A percentile compares a stretch with the other conserved stretches of the same genome.
Evolutionary conservation across 1,140 invertebrate species (phyloP).

Genomic region (Bathynomus jamesi): DNA sequence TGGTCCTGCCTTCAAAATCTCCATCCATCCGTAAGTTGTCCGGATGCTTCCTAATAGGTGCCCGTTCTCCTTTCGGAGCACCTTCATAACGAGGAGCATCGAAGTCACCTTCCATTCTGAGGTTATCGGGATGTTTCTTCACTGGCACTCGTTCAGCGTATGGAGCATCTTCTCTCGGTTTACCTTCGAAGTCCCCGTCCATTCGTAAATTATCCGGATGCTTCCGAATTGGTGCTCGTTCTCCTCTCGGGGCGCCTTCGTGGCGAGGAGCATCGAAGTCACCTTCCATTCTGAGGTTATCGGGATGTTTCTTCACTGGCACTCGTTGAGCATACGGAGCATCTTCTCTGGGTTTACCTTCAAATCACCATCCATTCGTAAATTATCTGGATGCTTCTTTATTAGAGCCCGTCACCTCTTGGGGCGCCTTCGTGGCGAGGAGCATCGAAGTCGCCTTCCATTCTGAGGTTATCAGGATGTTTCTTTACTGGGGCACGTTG

Average conservation of each 20-base stretch:
- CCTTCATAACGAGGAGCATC: slow-evolving; percentile 32
- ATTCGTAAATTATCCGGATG: slow-evolving; percentile 51
- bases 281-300: too few species aligned
- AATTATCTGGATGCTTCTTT: slow-evolving; percentile 45
- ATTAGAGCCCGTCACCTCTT: slow-evolving; percentile 42
- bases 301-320: too few species aligned
- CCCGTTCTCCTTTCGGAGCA: slow-evolving; percentile 13
- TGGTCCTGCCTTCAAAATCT: slow-evolving; percentile 43
- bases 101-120: slow-evolving; percentile 54
- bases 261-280: too few species aligned
- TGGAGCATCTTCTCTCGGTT: too few species aligned
- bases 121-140: slow-evolving; percentile 50
- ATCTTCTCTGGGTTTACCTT: slow-evolving; percentile 7
- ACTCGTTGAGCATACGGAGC: too few species aligned
- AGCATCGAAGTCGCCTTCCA: too few species aligned
- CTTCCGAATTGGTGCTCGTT: too few species aligned
- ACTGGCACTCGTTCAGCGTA: slow-evolving; percentile 47
- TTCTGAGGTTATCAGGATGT: too few species aligned
- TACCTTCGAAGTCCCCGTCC: slow-evolving; percentile 54
- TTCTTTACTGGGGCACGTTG: too few species aligned
- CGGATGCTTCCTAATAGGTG: slow-evolving; percentile 34
- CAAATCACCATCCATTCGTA: too few species aligned
- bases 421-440: too few species aligned
- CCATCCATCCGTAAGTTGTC: slow-evolving; percentile 55
- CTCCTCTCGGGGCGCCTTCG: too few species aligned